Base-by-base conservation (phyloP, 2,797 vertebrate genomes). In the Poecilia velifera region DNA sequence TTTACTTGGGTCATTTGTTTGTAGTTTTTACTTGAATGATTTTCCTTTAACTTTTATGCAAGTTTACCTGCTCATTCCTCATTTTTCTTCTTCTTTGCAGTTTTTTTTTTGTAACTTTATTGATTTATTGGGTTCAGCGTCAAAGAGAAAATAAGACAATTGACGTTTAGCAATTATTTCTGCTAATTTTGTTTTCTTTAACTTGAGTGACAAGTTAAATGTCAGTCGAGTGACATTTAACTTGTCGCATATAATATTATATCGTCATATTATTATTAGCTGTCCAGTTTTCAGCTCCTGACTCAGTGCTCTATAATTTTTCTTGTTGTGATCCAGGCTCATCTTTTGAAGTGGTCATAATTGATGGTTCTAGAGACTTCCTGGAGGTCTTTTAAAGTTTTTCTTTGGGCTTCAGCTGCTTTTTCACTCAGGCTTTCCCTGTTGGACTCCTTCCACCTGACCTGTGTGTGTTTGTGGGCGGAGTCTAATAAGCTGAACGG, bases 401-500 rank as follows among this genome's bases (percentile, higher is more conserved):
- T 16, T 72, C 4, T 25, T 43, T 70, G 10, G 1, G 3, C 39
- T 43, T 68, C 14, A 36, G 34, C 62, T 22, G 34, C 18, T 22
- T 66, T 66, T 66, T 66, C 62, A 36, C 34, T 66, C 34, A 66
- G 34, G 62, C 66, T 70, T 70, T 25, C 25, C 8, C 22, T 70
- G 22, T 45, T 14, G 68, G 14, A 45, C 4, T 46, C 68, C 41
- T 46, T 71, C 25, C 43, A 28, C 68, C 43, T 46, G 68, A n/a
- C 68, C 41, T 7, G 39, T 8, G n/a, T 28, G n/a, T 45, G 18
- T 76, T n/a, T 9, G 82, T 53, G 85, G 83, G 87, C 20, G 70
- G 76, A 73, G 78, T 39, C 59, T 79, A 47, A 86, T 64, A 53
- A 39, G 84, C 84, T 91, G 79, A 71, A 70, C 83, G 82, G 84